Evolutionary conservation across 2,888 invertebrate genomes (phyloP), one percentile per base, ranked within the genome.

Genomic region (Scaeva pyrastri): DNA sequence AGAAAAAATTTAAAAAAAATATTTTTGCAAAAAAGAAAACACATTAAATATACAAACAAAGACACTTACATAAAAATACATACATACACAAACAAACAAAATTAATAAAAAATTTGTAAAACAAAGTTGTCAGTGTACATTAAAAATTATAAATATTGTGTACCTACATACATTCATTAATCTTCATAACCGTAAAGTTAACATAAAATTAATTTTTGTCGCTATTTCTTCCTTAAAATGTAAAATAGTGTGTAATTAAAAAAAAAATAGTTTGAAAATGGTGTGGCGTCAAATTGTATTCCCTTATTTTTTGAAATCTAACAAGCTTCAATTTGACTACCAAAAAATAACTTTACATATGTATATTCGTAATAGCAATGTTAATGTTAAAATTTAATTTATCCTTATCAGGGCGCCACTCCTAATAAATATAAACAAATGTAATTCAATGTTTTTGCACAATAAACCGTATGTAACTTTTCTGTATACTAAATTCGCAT

Each of bases 1-100:
- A 68, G 23, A 68, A 52, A 48, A 48, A 23, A 23, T 5, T 19
- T 31, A 21, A 41, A 36, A 12, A 19, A 68, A 80, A 85, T 85
- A 88, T 88, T 83, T 77, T 81, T 81, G 86, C 73, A 88, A 31
- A 1, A 31, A 31, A 31, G 7, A 31, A 31, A 84, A 79, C 64
- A 82, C 70, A 81, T 55, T 62, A 80, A 70, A 81, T 50, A 74
- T 73, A 87, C 64, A 80, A 48, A 55, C 72, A 39, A 58, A 58
- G 78, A 55, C 36, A 72, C 64, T 66, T 82, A 87, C 23, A 79
- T 68, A 87, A 43, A 87, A 41, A 64, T 68, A 87, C 43, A 87
- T 66, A 60, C 8, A 62, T 45, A 68, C 50, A 50, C 23, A 75
- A 39, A 48, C 14, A 68, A 64, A 62, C 45, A 55, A 66, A 66